phyloP scores from a whole-genome alignment of 2,113 vertebrate species.

The Cyanocitta stelleri region DNA sequence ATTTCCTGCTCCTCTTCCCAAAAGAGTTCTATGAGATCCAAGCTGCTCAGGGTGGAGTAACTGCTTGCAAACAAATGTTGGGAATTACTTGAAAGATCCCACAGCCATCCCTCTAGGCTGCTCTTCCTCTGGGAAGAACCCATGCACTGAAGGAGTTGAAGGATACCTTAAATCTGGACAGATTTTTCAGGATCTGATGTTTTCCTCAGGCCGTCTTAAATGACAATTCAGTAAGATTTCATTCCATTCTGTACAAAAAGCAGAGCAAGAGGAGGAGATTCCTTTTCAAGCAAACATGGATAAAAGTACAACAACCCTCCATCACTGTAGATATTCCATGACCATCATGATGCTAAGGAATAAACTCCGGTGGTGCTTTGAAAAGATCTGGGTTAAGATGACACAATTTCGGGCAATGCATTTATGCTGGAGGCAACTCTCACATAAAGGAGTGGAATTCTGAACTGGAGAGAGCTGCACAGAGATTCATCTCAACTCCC shows the following conservation, averaged over 20 bases:
- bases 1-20: background rate
- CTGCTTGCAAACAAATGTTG: background rate
- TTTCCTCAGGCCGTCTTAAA: background rate
- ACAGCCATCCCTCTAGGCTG: background rate
- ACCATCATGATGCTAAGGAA: background rate
- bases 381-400: background rate
- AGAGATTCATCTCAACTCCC: background rate
- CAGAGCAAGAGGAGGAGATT: background rate
- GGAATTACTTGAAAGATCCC: background rate
- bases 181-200: background rate
- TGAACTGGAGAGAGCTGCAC: background rate
- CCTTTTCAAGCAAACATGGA: background rate
- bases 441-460: background rate
- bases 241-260: background rate
- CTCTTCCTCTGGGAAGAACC: background rate
- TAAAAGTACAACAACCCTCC: background rate
- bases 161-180: background rate
- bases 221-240: background rate
- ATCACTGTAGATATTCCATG: background rate
- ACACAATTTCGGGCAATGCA: background rate
- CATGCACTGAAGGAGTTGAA: background rate
- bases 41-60: background rate
- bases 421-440: background rate
- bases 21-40: background rate
- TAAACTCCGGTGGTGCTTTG: fast-evolving